Conservation (phyloP, 53 echinoderm and acorn worm genomes). For the Arbacia lixula region DNA sequence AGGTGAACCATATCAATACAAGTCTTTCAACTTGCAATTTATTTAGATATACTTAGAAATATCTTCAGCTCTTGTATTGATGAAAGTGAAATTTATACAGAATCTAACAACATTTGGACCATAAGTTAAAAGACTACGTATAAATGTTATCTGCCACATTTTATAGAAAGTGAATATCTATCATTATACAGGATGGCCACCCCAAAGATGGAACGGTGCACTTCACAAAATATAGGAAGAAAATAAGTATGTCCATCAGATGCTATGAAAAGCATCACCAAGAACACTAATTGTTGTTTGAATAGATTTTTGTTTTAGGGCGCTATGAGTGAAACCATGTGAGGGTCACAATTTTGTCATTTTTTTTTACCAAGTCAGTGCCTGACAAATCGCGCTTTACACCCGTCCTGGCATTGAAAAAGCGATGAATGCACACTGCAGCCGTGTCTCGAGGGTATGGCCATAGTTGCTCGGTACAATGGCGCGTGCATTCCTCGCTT, state of each 20-base stretch:
- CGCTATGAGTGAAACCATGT: neutral
- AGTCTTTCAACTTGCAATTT: too few species aligned
- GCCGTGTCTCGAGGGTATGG: too few species aligned
- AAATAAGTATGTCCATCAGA: neutral
- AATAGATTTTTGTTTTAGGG: too few species aligned
- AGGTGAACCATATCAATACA: too few species aligned
- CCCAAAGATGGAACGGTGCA: neutral
- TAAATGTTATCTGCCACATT: neutral
- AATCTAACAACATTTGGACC: neutral
- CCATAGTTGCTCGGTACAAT: too few species aligned
- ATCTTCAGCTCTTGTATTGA: neutral
- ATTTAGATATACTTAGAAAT: too few species aligned
- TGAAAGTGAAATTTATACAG: neutral
- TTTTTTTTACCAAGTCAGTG: conserved; percentile 3
- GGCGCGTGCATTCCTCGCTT: too few species aligned
- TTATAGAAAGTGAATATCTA: neutral
- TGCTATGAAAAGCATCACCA: neutral
- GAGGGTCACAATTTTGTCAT: neutral
- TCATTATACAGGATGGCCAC: neutral
- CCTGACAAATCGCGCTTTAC: neutral
- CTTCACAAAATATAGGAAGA: neutral
- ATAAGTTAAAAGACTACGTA: neutral
- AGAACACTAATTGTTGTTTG: too few species aligned
- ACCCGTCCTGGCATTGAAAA: neutral
- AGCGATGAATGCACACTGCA: too few species aligned